Evolutionary conservation across 2,888 invertebrate genomes (phyloP), one percentile per base, ranked within the genome.

Genomic region (Euproctis similis): DNA sequence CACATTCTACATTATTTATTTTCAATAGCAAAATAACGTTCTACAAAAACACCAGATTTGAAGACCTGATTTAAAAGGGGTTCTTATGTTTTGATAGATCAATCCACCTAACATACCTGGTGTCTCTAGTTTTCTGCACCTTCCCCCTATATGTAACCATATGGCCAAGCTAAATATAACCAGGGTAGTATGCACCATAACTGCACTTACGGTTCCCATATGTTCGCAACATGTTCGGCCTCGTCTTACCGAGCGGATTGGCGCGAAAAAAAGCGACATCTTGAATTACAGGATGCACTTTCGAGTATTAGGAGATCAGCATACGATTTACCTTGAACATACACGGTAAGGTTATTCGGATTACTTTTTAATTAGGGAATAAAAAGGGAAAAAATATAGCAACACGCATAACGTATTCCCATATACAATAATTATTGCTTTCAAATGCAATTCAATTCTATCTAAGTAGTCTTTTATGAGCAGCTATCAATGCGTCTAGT

Each of bases 241-340:
- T 75, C 72, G 69, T 58, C 72, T 75, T 74, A 65, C 74, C 59
- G 64, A 67, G 71, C 63, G 64, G 69, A 66, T 73, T 70, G 67
- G 48, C 44, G 58, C 62, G 68, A 75, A 81, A 81, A 84, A 76
- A 73, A 56, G 39, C 44, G 50, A 59, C 72, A 64, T 75, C 80
- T 84, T 76, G 59, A 50, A 60, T 84, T 82, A 84, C 82, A 82
- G 82, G 82, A 82, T 80, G 74, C 69, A 65, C 65, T 76, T 61
- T 64, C 38, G 53, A 53, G 59, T 55, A 66, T 72, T 65, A 67
- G 58, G 59, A 55, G 51, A 46, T 45, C 43, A 39, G 34, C 31
- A 36, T 39, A 42, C 44, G 34, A 26, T 28, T 49, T 44, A 45
- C 40, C 29, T 39, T 37, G 39, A 58, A 66, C 59, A 56, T 56